Evolutionary conservation across 2,113 vertebrate genomes (phyloP).

Genomic region (Vulpes ferrilata): DNA sequence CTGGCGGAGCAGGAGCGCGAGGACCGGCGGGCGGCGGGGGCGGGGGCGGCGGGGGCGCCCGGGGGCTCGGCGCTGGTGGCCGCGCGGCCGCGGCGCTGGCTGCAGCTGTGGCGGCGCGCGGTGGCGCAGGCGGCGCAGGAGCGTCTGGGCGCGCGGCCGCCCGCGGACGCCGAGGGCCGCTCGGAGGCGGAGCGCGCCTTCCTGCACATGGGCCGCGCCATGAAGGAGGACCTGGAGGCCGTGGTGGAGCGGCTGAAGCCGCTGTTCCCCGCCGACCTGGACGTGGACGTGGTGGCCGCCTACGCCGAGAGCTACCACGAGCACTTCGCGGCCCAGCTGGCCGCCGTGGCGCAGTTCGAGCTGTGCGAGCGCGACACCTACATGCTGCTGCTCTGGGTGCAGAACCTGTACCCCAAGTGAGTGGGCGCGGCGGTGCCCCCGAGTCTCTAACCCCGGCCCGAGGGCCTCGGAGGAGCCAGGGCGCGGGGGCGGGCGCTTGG

Average conservation of each 20-base stretch:
- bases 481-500: too few species aligned
- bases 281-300: constrained; percentile 89
- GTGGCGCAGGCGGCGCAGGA: constrained; percentile 85
- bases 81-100: constrained; percentile 89
- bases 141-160: constrained; percentile 81
- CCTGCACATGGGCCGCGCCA: constrained; percentile 88
- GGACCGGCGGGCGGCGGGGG: constrained; percentile 84
- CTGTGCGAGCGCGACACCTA: constrained; percentile 88
- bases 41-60: neutral
- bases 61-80: neutral
- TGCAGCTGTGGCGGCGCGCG: constrained; percentile 83
- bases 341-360: constrained; percentile 79
- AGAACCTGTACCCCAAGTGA: constrained; percentile 91
- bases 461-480: too few species aligned
- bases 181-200: constrained; percentile 88
- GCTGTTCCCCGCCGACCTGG: constrained; percentile 90
- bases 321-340: constrained; percentile 87
- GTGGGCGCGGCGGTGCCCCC: constrained; percentile 25
- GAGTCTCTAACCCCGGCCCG: too few species aligned
- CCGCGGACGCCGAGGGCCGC: constrained; percentile 57
- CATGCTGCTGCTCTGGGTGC: constrained; percentile 92
- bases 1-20: constrained; percentile 90
- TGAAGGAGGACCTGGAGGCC: constrained; percentile 91
- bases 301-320: constrained; percentile 92
- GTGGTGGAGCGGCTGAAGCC: constrained; percentile 87